Base-by-base conservation (phyloP, 2,797 vertebrate genomes). In the Microcaecilia unicolor region DNA sequence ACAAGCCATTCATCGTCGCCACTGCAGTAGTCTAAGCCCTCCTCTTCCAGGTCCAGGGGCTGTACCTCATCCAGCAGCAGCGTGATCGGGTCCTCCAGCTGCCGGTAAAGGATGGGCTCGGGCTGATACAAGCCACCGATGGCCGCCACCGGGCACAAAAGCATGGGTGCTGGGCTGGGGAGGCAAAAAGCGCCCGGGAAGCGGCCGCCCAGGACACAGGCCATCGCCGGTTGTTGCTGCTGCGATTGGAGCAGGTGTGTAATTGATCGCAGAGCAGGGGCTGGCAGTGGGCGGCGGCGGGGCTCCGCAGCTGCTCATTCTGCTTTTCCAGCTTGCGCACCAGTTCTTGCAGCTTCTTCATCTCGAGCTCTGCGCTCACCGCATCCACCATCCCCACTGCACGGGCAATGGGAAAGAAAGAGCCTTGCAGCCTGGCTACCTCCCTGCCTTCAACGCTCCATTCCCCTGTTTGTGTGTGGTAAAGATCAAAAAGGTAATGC, bases 281-380 rank as follows among this genome's bases (percentile, higher is more conserved):
- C 85, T 60, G 53, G 85, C 81, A n/a, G n/a, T n/a, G n/a, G 12
- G 76, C 84, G 58, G 83, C 87, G 20, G 91, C 89, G 37, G 88
- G 60, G 26, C 74, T 94, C 58, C 92, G 79, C 51, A 97, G 77
- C 83, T 94, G 92, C 62, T 96, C 92, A 70, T 96, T 97, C 39
- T 97, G 93, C 57, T 77, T 85, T 75, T 97, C 93, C 78, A 97
- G 61, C 72, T 91, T 92, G 43, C 92, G 83, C 43, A 97, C 93
- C 55, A 97, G 70, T 62, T 97, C 92, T 72, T 97, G 92, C 15
- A 97, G 91, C 85, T 97, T 96, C 51, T 91, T 74, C 78, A 97
- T 92, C 84, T 97, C 93, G 70, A 95, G 84, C 82, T 97, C 93
- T 15, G 93, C 89, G 70, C 76, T 90, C 55, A 77, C 71, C 43